These are phyloP conservation scores for Fopius arisanus DNA, from an alignment of 1,140 invertebrate species.

Conservation along the genomic window DNA sequence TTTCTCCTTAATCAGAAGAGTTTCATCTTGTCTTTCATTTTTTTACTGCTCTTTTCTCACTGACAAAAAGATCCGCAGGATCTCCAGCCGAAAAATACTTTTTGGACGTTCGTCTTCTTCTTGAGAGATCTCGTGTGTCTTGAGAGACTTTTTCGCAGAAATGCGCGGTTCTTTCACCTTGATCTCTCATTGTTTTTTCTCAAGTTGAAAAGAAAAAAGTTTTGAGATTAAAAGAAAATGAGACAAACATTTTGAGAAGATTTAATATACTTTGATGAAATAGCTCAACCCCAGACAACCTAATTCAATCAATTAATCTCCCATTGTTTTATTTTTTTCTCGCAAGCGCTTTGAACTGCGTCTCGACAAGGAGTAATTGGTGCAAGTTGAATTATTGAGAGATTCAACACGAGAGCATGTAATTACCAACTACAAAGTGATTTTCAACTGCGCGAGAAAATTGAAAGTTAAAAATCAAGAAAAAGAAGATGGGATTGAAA, in stretches of 20 bases:
- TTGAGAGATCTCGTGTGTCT: constrained; percentile 14
- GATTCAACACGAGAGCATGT: constrained; percentile 48
- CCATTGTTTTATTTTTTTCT: background rate
- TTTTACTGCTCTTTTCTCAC: background rate
- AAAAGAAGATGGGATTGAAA: constrained; percentile 10
- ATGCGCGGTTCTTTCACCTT: constrained; percentile 8
- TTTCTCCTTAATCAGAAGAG: background rate
- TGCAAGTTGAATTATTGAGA: constrained; percentile 50
- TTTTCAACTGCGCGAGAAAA: constrained; percentile 40
- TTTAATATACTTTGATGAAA: background rate
- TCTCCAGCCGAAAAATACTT: background rate
- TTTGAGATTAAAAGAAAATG: background rate
- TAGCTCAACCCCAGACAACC: background rate
- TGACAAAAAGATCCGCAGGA: constrained; percentile 11
- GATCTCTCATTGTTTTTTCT: constrained; percentile 7
- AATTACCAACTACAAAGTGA: constrained; percentile 62
- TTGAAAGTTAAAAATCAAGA: constrained; percentile 6
- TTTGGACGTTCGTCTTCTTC: constrained; percentile 10
- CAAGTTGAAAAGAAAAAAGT: background rate
- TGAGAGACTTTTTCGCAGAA: background rate
- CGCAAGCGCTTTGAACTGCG: background rate
- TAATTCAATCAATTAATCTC: constrained; percentile 9
- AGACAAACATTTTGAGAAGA: background rate
- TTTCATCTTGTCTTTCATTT: background rate
- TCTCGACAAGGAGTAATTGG: background rate